These are phyloP conservation scores for Allygus modestus DNA, from an alignment of 2,888 invertebrate genomes.

Conservation along the genomic window DNA sequence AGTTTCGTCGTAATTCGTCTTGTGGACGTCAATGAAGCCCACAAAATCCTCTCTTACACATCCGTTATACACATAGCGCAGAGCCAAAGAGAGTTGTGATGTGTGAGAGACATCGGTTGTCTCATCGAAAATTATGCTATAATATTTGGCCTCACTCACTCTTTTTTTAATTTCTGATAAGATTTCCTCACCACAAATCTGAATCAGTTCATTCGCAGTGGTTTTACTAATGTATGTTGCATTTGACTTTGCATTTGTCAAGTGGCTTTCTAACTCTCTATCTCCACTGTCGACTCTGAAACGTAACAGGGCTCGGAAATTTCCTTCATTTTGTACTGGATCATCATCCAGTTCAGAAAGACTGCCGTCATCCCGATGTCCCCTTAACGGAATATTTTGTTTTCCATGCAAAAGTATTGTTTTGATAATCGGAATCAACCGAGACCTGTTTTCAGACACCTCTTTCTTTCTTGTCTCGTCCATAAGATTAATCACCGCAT, in stretches of 20 bases:
- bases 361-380: conserved; percentile 33
- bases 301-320: conserved; percentile 41
- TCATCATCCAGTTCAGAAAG: not conserved
- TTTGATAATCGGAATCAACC: conserved; percentile 12
- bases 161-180: too few relatives aligned
- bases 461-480: conserved; percentile 5
- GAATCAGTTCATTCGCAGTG: too few relatives aligned
- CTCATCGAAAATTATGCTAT: too few relatives aligned
- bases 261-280: not conserved
- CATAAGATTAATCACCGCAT: not conserved
- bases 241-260: not conserved
- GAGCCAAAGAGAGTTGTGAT: too few relatives aligned
- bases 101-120: too few relatives aligned
- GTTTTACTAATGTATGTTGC: conserved; percentile 3
- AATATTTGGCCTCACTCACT: too few relatives aligned
- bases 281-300: conserved; percentile 36
- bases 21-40: too few relatives aligned
- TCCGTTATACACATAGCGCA: too few relatives aligned
- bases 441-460: conserved; percentile 2
- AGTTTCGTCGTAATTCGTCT: too few relatives aligned
- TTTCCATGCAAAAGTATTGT: conserved; percentile 3
- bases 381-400: conserved; percentile 34
- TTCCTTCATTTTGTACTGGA: conserved; percentile 35
- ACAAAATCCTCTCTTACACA: too few relatives aligned
- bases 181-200: too few relatives aligned